phyloP scores from a whole-genome alignment of 2,113 vertebrate genomes.

The Cephalopterus ornatus region DNA sequence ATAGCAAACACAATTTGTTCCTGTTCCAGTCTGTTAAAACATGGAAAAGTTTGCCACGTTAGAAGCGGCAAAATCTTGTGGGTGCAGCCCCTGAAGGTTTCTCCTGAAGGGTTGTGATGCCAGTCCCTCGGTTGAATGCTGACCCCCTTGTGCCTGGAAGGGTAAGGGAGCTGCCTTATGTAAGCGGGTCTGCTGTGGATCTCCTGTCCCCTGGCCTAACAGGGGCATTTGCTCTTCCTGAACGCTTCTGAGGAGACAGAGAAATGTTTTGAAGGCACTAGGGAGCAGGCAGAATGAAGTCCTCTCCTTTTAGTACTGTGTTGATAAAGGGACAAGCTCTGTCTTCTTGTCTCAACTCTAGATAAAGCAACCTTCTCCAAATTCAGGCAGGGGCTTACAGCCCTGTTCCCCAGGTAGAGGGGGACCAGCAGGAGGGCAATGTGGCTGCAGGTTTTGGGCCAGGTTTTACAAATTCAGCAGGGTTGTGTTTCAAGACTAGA shows the following conservation, averaged over 20 bases:
- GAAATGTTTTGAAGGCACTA: neutral
- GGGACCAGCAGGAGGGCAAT: rapidly evolving
- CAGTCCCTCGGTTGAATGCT: rapidly evolving
- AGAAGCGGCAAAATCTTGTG: neutral
- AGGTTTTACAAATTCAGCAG: neutral
- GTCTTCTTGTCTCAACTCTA: neutral
- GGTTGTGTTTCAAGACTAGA: neutral
- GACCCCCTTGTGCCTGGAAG: rapidly evolving
- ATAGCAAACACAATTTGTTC: neutral
- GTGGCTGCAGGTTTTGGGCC: neutral
- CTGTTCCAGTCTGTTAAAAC: neutral
- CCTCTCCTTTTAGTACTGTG: neutral
- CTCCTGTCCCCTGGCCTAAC: neutral
- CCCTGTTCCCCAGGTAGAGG: neutral
- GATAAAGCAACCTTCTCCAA: neutral
- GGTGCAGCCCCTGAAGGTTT: neutral
- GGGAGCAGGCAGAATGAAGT: neutral
- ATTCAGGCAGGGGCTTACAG: neutral
- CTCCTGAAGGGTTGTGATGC: neutral
- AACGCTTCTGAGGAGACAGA: neutral
- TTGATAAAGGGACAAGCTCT: neutral
- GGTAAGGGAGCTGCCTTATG: neutral
- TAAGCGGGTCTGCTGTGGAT: rapidly evolving
- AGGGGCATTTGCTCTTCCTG: neutral
- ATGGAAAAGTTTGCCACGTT: neutral